Evolutionary conservation across 1,140 invertebrate species (phyloP).

Genomic region (Frieseomelitta varia): DNA sequence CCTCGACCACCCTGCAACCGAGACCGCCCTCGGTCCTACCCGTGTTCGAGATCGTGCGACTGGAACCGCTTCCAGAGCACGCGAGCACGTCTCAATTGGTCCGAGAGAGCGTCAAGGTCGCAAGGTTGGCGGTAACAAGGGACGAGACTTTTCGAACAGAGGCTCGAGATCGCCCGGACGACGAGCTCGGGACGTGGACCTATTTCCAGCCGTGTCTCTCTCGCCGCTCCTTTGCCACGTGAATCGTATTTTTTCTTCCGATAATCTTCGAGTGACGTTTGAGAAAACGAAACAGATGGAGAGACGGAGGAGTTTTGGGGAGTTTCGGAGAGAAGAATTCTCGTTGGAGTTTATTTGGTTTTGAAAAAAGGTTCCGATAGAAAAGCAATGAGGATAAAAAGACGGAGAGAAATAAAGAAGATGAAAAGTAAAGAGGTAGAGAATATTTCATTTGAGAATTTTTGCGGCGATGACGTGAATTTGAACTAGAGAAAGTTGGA

Average conservation of each 20-base stretch:
- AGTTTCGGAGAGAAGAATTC: not conserved
- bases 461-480: too few relatives aligned
- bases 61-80: not conserved
- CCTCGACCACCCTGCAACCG: constrained; percentile 32
- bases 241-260: constrained; percentile 16
- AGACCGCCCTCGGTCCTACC: not conserved
- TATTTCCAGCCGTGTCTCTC: constrained; percentile 67
- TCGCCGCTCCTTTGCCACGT: constrained; percentile 53
- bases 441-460: too few relatives aligned
- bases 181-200: constrained; percentile 61
- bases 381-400: too few relatives aligned
- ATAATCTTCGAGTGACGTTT: not conserved
- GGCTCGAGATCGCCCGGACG: constrained; percentile 31
- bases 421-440: too few relatives aligned
- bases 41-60: not conserved
- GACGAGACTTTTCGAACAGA: not conserved
- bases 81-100: too few relatives aligned
- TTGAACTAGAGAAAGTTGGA: too few relatives aligned
- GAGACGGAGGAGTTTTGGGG: not conserved
- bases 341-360: too few relatives aligned
- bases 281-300: not conserved
- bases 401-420: too few relatives aligned
- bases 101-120: too few relatives aligned
- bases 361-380: too few relatives aligned
- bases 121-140: too few relatives aligned